Evolutionary conservation across 2,113 vertebrate genomes (phyloP).

Genomic region (Oreochromis spilurus): DNA sequence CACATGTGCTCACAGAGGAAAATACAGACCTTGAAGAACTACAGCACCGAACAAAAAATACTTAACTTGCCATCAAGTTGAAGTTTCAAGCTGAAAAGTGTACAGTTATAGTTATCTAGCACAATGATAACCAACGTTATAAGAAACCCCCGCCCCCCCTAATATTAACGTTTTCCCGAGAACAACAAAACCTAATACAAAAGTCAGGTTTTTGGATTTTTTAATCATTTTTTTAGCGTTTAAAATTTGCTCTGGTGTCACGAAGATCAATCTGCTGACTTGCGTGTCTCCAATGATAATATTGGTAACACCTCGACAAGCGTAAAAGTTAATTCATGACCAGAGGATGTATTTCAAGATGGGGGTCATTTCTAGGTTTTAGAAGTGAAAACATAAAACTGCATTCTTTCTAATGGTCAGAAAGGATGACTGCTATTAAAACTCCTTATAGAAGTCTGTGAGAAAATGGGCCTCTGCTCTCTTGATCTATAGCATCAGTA

Average conservation of each 20-base stretch:
- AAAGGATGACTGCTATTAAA: background rate
- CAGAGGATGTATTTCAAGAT: background rate
- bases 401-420: background rate
- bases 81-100: background rate
- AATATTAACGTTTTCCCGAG: background rate
- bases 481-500: background rate
- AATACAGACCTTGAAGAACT: background rate
- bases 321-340: background rate
- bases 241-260: background rate
- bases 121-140: background rate
- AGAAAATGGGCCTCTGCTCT: background rate
- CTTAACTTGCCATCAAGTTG: background rate
- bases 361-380: background rate
- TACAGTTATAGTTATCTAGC: background rate
- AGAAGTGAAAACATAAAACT: background rate
- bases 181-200: background rate
- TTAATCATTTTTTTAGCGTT: too few species aligned
- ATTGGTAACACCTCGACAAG: background rate
- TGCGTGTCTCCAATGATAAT: background rate
- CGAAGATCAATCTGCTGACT: background rate
- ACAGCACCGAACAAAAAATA: background rate
- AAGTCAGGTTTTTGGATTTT: too few species aligned
- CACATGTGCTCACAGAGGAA: rapidly evolving
- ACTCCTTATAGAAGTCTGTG: background rate
- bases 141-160: background rate